Base-by-base conservation (phyloP, 2,888 invertebrate genomes). In the Platycnemis pennipes region DNA sequence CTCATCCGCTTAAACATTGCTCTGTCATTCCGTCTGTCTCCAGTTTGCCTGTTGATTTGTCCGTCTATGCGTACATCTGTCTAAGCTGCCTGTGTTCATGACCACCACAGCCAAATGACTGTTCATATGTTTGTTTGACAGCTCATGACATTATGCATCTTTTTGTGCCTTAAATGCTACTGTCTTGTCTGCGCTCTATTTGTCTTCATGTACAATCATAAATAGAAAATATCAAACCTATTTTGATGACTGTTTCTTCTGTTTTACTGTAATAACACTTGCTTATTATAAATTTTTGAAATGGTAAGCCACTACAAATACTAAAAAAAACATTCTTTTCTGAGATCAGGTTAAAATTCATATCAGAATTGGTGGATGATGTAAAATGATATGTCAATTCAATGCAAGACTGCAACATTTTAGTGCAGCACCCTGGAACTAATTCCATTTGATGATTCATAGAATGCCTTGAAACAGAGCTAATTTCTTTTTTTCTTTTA, bases 101-200 rank as follows among this genome's bases (percentile, higher is more conserved):
- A 69, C 91, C 91, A 53, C 56, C 91, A 91, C 91, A 91, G 49
- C 91, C 63, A 91, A 91, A 91, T 91, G 63, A 91, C 91, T 91
- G 91, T 44, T 91, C 26, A 91, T 91, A 26, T 91, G 91, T 91
- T 56, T 91, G 63, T 63, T 63, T 89, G 53, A 91, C 63, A 91
- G 56, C 91, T 91, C 89, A 63, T 44, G 44, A 91, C 56, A 44
- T 63, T 44, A 13, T 91, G 91, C 91, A 91, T 91, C 91, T 91
- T 69, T 91, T 63, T 91, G 91, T 91, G 91, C 91, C 91, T 91
- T 16, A 91, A 42, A 42, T 91, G 91, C 63, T 91, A 56, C 44
- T 91, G 91, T 91, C 63, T 91, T 91, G 91, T 91, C 44, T 91
- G 13, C 63, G 91, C 91, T 69, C 63, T 91, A 13, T 26, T 91